phyloP scores from a whole-genome alignment of 2,888 invertebrate genomes.

The Calliopum simillimum region DNA sequence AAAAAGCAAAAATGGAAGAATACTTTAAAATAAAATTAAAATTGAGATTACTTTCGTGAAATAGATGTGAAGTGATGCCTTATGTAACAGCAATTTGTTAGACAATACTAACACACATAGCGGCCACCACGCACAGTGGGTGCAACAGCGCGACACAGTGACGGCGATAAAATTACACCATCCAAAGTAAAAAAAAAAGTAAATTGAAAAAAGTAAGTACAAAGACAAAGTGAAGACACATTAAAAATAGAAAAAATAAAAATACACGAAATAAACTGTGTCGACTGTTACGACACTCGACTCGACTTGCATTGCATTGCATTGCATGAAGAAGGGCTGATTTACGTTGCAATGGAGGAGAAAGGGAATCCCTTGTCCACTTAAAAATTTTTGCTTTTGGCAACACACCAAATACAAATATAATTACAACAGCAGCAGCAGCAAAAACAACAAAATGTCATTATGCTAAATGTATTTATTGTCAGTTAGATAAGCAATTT shows the following conservation, averaged over 20 bases:
- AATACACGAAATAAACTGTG: conserved; percentile 21
- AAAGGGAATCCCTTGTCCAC: conserved; percentile 10
- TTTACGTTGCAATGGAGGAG: not conserved
- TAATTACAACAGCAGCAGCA: not conserved
- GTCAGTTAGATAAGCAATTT: no score
- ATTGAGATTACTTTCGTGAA: not conserved
- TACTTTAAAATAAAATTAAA: conserved; percentile 9
- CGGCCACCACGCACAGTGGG: not conserved
- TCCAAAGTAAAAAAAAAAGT: not conserved
- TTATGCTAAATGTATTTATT: not conserved
- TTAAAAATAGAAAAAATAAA: conserved; percentile 16
- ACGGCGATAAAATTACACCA: conserved; percentile 28
- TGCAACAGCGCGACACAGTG: conserved; percentile 16
- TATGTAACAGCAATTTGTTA: conserved; percentile 22
- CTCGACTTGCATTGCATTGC: no score
- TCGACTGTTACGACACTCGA: not conserved
- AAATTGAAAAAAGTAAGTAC: not conserved
- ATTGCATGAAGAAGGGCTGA: not conserved
- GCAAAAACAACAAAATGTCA: not conserved
- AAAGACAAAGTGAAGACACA: not conserved
- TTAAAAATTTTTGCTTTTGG: conserved; percentile 5
- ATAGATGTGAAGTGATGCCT: conserved; percentile 10
- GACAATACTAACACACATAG: conserved; percentile 3
- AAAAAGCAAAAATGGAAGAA: not conserved
- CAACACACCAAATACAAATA: not conserved